These are phyloP conservation scores for Vulpes lagopus DNA, from an alignment of 2,113 vertebrate genomes.

Conservation along the genomic window DNA sequence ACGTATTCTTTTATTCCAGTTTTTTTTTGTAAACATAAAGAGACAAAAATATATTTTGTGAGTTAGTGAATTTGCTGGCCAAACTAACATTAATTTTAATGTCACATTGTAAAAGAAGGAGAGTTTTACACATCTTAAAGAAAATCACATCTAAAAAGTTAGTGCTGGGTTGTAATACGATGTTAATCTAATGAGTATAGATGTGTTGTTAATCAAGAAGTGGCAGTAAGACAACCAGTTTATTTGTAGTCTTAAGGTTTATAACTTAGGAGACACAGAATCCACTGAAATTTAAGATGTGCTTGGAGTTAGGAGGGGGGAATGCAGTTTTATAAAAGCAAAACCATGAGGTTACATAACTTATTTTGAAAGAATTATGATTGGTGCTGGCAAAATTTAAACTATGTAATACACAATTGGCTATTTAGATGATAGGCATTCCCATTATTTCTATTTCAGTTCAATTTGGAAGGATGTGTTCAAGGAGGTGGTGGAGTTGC, in stretches of 20 bases:
- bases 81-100: slow-evolving; percentile 87
- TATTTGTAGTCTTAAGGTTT: not conserved
- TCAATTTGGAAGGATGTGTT: not conserved
- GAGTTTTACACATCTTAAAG: not conserved
- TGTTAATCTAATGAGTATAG: not conserved
- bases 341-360: not conserved
- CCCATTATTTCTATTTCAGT: not conserved
- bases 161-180: not conserved
- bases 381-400: not conserved
- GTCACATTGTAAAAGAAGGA: slow-evolving; percentile 27
- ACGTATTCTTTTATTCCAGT: slow-evolving; percentile 79
- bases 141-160: not conserved
- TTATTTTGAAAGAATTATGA: not conserved
- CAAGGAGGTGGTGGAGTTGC: not conserved
- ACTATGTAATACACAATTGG: not conserved
- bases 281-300: not conserved
- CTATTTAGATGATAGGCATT: not conserved
- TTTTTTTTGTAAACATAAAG: slow-evolving; percentile 87
- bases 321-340: not conserved
- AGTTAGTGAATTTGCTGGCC: slow-evolving; percentile 82
- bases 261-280: not conserved
- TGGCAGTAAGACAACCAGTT: not conserved
- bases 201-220: not conserved
- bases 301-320: not conserved
- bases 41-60: slow-evolving; percentile 86